A percentile compares a stretch with the other conserved stretches of the same genome.
phyloP scores from a whole-genome alignment of 2,113 vertebrate species.

The Takifugu bimaculatus region DNA sequence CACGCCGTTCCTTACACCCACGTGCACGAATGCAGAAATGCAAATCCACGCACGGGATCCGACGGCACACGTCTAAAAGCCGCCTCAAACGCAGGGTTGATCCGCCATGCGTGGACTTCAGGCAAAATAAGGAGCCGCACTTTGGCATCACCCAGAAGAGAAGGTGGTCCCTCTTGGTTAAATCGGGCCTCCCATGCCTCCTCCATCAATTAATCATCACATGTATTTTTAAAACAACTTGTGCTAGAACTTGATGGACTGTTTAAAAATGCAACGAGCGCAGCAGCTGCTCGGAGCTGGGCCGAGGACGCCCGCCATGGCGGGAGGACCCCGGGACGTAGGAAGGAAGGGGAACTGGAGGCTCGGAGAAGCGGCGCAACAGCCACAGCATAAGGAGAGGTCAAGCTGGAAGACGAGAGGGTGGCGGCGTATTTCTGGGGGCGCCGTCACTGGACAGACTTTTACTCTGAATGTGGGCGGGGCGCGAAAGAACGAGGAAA shows the following conservation, averaged over 20 bases:
- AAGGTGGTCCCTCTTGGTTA: conserved; percentile 45
- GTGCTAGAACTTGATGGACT: conserved; percentile 71
- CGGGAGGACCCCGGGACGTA: conserved; percentile 8
- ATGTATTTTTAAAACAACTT: conserved; percentile 76
- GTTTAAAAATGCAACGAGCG: conserved; percentile 74
- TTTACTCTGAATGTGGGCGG: conserved; percentile 28
- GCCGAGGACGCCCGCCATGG: conserved; percentile 34
- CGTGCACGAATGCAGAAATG: conserved; percentile 11
- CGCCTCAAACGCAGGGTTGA: no score
- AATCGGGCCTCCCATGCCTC: conserved; percentile 40
- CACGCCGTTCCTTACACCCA: conserved; percentile 25
- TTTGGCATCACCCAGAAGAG: conserved; percentile 24
- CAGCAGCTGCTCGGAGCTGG: conserved; percentile 42
- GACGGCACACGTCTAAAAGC: conserved; percentile 5
- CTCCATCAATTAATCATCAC: conserved; percentile 75
- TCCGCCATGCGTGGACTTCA: no score
- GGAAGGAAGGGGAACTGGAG: neutral
- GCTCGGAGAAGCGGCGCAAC: conserved; percentile 5
- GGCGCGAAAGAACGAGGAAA: conserved; percentile 10
- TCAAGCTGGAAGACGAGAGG: conserved; percentile 16
- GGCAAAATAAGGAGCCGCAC: conserved; percentile 20
- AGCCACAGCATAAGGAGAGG: conserved; percentile 2
- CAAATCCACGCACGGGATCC: conserved; percentile 10
- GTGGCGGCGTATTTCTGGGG: conserved; percentile 34
- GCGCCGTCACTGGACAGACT: no score